Percentiles rank a stretch among this genome's conserved stretches.
These are phyloP conservation scores for Serranus cabrilla DNA, from an alignment of 2,797 vertebrate genomes.

Conservation along the genomic window DNA sequence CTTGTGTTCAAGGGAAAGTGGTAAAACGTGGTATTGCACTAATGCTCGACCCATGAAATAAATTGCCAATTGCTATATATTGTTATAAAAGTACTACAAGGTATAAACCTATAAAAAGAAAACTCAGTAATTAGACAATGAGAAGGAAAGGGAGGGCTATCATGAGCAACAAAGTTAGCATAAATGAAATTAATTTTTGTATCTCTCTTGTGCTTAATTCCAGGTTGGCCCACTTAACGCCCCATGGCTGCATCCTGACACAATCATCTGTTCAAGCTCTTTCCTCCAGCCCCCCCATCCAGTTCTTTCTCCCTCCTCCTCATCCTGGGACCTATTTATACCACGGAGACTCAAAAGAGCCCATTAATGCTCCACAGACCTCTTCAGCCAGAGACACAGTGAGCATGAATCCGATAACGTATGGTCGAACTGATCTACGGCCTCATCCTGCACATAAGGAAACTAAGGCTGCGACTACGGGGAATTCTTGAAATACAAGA, in stretches of 20 bases:
- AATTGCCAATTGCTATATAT: background rate
- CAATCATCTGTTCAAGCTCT: constrained; percentile 70
- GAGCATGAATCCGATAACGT: constrained; percentile 43
- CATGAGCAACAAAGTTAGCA: background rate
- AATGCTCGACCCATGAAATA: background rate
- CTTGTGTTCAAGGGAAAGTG: background rate
- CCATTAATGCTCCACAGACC: constrained; percentile 60
- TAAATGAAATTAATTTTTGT: background rate
- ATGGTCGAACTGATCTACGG: constrained; percentile 9
- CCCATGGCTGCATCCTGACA: constrained; percentile 62
- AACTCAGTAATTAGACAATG: background rate
- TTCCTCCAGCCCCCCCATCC: constrained; percentile 32
- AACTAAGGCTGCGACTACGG: background rate
- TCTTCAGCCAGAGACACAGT: constrained; percentile 48
- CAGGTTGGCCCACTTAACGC: constrained; percentile 45
- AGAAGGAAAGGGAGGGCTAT: background rate
- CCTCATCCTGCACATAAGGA: constrained; percentile 23
- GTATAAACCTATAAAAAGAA: background rate
- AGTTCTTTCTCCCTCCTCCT: constrained; percentile 62
- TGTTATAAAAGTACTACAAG: background rate
- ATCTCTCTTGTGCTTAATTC: constrained; percentile 47
- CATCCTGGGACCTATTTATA: constrained; percentile 78
- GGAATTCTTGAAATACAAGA: constrained; percentile 7
- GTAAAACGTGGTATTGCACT: background rate
- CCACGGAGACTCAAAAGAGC: constrained; percentile 69